These are phyloP conservation scores for Tiaroga cobitis DNA, from an alignment of 2,797 vertebrate species.

Conservation along the genomic window DNA sequence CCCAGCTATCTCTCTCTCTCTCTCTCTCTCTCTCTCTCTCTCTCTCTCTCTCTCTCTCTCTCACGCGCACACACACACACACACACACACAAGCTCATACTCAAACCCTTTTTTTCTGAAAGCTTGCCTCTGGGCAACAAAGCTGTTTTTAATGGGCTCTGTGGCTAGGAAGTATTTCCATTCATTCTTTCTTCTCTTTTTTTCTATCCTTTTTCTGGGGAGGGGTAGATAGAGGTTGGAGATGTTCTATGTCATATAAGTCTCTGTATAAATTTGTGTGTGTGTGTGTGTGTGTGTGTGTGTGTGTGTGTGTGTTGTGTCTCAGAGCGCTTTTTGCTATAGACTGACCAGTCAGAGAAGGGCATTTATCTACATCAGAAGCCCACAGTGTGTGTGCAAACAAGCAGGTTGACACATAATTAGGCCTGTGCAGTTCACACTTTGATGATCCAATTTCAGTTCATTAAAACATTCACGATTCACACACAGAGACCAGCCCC, in stretches of 20 bases:
- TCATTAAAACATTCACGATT: slow-evolving; percentile 44
- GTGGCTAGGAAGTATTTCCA: slow-evolving; percentile 40
- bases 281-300: slow-evolving; percentile 10
- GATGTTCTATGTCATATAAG: slow-evolving; percentile 27
- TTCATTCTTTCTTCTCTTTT: slow-evolving; percentile 18
- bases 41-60: too few relatives aligned
- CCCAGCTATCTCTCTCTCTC: background rate
- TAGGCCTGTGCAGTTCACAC: slow-evolving; percentile 26
- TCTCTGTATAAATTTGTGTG: slow-evolving; percentile 10
- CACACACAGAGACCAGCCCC: slow-evolving; percentile 37
- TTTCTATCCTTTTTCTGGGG: slow-evolving; percentile 27
- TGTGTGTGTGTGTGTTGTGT: slow-evolving; percentile 11
- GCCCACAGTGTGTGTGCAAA: slow-evolving; percentile 30
- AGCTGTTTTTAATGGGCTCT: slow-evolving; percentile 55
- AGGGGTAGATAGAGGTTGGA: slow-evolving; percentile 15
- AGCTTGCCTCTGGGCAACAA: slow-evolving; percentile 44
- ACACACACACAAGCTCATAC: background rate
- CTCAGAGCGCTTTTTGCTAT: background rate
- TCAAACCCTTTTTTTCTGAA: slow-evolving; percentile 33
- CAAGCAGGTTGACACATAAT: slow-evolving; percentile 36
- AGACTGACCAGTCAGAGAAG: slow-evolving; percentile 9
- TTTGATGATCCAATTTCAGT: slow-evolving; percentile 31
- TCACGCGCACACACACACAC: too few relatives aligned
- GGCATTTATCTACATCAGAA: slow-evolving; percentile 1
- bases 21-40: background rate